Percentiles rank a stretch among this genome's conserved stretches.
phyloP scores from a whole-genome alignment of 2,888 invertebrate genomes.

The Amphipyra berbera region DNA sequence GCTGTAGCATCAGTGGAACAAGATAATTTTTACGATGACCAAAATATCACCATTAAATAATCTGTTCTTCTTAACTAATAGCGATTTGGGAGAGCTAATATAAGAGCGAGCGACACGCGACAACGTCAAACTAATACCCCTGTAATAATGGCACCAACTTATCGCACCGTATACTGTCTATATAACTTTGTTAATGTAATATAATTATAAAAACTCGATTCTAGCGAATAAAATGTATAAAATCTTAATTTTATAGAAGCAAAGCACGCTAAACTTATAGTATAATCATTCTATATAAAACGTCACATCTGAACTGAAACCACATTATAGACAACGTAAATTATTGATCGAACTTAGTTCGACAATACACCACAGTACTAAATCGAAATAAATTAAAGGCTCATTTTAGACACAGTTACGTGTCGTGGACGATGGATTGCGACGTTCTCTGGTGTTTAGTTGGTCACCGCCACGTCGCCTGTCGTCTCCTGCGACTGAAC shows the following conservation, averaged over 20 bases:
- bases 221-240: constrained; percentile 88
- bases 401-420: constrained; percentile 74
- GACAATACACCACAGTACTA: constrained; percentile 80
- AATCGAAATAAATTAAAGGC: constrained; percentile 87
- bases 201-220: constrained; percentile 85
- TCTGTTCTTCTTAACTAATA: constrained; percentile 46
- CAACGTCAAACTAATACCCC: constrained; percentile 86
- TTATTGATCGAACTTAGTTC: constrained; percentile 86
- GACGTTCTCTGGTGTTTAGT: constrained; percentile 66
- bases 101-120: constrained; percentile 76
- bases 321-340: constrained; percentile 78
- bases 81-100: constrained; percentile 57
- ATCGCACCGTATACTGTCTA: constrained; percentile 90
- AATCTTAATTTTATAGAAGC: constrained; percentile 89
- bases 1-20: constrained; percentile 13
- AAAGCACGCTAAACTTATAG: constrained; percentile 90
- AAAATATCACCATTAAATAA: constrained; percentile 37
- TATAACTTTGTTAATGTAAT: constrained; percentile 87
- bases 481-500: constrained; percentile 74
- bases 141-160: constrained; percentile 90
- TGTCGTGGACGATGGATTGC: constrained; percentile 64
- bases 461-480: constrained; percentile 76
- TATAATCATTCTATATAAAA: constrained; percentile 85
- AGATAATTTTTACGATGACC: constrained; percentile 23
- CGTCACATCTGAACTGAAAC: constrained; percentile 82